Evolutionary conservation across 2,797 vertebrate species (phyloP), one percentile per base, ranked within the genome.

Genomic region (Pogoniulus pusillus): DNA sequence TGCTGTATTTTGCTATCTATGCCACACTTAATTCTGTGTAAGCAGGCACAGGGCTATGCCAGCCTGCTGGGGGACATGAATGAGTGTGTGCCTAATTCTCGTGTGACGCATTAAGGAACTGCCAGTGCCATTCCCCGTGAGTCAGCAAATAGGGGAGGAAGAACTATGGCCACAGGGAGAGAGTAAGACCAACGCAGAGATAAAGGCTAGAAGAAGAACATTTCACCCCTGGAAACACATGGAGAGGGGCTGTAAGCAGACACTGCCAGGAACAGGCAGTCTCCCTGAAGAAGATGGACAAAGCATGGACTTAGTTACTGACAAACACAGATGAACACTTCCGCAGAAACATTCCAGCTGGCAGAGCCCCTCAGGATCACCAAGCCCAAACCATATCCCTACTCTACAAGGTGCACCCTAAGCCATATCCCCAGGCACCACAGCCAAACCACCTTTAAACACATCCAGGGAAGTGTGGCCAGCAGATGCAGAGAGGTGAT

Each of bases 271-370:
- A 91, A 70, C 7, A 54, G 12, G 22, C 11, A 58, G 7, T 22
- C 8, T 77, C 37, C 41, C 26, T 11, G 10, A 7, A 8, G 7
- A 85, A 4, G 10, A 55, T 24, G 29, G 39, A 74, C 9, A 57
- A 84, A 75, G 12, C 24, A 37, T 0, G 2, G 24, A 11, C 24
- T 19, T 5, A 75, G 37, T 24, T 29, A 81, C 8, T 2, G 7
- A 37, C 41, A 79, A 83, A 85, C 0, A 0, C 7, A 57, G 7
- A 8, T 0, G 1, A 83, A 62, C 1, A 0, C 45, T 60, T 63
- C 39, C 39, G 39, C 13, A 15, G 39, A 39, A 39, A 39, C 39
- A 39, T 39, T 39, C 39, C 13, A 15, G 39, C 39, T 39, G 39
- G 39, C 5, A 39, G 15, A 39, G 39, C 39, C 39, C 39, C 39